Evolutionary conservation across 2,888 invertebrate species (phyloP), one percentile per base, ranked within the genome.

Genomic region (Agrotis puta): DNA sequence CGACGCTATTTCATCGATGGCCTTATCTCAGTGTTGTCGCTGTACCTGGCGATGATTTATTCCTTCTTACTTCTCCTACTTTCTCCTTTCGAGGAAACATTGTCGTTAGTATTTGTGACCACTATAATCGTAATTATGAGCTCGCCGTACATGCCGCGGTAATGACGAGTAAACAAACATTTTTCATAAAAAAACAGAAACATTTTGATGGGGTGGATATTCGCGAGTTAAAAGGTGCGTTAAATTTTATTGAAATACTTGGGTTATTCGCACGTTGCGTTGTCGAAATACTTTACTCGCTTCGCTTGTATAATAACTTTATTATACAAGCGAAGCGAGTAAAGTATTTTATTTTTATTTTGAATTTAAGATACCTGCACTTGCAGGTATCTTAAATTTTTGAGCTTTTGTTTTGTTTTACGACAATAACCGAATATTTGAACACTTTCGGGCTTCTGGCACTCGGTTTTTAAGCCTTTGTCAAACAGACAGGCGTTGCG

Each of bases 31-130:
- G 88, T 88, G 90, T 88, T 92, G 93, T 91, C 88, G 88, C 82
- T 89, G 87, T 88, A 86, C 88, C 73, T 81, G 85, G 88, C 87
- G 88, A 94, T 95, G 94, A 95, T 94, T 94, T 95, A 95, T 94
- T 74, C 79, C 69, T 27, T 85, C 88, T 84, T 88, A 88, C 88
- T 84, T 77, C 80, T 76, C 88, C 88, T 89, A 91, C 94, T 93
- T 93, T 94, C 94, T 88, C 91, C 89, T 83, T 91, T 90, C 91
- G 87, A 88, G 84, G 90, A 91, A 91, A 84, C 87, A 89, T 89
- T 90, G 90, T 91, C 90, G 90, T 90, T 91, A 89, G 88, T 89
- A 88, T 90, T 91, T 89, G 89, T 88, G 88, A 88, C 85, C 87
- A 89, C 88, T 90, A 90, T 91, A 89, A 89, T 88, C 86, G 86